Evolutionary conservation across 2,113 vertebrate genomes (phyloP).

Genomic region (Toxotes jaculatrix): DNA sequence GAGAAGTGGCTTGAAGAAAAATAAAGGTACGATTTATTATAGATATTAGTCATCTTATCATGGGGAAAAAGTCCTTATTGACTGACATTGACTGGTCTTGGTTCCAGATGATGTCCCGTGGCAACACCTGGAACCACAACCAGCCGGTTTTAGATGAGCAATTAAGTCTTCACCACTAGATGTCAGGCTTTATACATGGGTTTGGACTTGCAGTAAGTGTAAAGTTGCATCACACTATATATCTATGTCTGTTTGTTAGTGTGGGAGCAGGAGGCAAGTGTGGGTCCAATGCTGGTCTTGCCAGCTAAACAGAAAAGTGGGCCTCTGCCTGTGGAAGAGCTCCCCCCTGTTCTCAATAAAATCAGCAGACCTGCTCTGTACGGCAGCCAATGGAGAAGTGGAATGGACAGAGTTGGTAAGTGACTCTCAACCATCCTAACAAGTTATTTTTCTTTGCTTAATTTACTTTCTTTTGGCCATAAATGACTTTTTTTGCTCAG

Average conservation of each 20-base stretch:
- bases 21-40: neutral
- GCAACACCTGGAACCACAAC: no score
- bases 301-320: slow-evolving; percentile 46
- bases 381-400: slow-evolving; percentile 74
- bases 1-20: slow-evolving; percentile 4
- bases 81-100: no score
- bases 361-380: slow-evolving; percentile 33
- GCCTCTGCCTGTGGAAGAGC: slow-evolving; percentile 32
- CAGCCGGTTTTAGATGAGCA: neutral
- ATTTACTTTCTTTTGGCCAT: neutral
- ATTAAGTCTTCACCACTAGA: neutral
- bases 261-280: slow-evolving; percentile 53
- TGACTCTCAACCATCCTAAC: no score
- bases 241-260: slow-evolving; percentile 1
- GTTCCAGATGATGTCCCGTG: neutral
- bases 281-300: slow-evolving; percentile 73
- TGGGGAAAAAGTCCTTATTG: neutral
- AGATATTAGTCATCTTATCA: no score
- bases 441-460: no score
- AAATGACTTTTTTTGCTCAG: neutral
- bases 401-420: slow-evolving; percentile 33
- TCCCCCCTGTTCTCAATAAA: slow-evolving; percentile 37
- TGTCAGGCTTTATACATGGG: slow-evolving; percentile 6
- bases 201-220: neutral
- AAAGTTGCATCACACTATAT: no score